Evolutionary conservation across 2,888 invertebrate species (phyloP), one percentile per base, ranked within the genome.

Genomic region (Apodemia duryi): DNA sequence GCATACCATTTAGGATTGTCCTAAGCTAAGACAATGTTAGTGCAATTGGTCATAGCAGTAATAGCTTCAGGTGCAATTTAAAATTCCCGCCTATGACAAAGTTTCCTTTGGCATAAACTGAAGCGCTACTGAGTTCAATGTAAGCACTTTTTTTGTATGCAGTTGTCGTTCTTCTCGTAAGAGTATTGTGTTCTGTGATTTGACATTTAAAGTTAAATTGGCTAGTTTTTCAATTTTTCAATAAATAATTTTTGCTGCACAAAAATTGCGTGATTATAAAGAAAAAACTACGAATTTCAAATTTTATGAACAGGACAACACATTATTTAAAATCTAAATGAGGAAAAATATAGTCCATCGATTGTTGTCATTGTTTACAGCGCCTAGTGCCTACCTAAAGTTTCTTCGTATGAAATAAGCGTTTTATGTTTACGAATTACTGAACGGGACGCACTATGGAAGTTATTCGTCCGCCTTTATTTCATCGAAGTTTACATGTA

Each of bases 401-500:
- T 57, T 1, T 32, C 13, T 60, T 13, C 60, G 13, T 60, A 13
- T n/a, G 3, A 60, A 57, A 35, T 35, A 7, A 13, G 32, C 7
- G 7, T 60, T 13, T 60, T 6, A 32, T 13, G 29, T 32, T 46
- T 46, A 46, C 13, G 11, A 60, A 60, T 35, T n/a, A 32, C 13
- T 60, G 0, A 32, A 60, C 35, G 7, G 60, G n/a, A 32, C 35
- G 7, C 35, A 63, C 61, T 54, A 91, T 91, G 91, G 91, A 91
- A 72, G 74, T 82, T 67, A 79, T 83, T 71, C 83, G 84, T 69
- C 77, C 81, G 73, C 77, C 84, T 46, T 32, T 46, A 66, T 73
- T 86, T 68, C 79, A 83, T 64, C 86, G 85, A 75, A 81, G 80
- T 65, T 75, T 87, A 69, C 79, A 78, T 72, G 84, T 81, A 74